Conservation (phyloP, 2,797 vertebrate species). For the Coluber constrictor region DNA sequence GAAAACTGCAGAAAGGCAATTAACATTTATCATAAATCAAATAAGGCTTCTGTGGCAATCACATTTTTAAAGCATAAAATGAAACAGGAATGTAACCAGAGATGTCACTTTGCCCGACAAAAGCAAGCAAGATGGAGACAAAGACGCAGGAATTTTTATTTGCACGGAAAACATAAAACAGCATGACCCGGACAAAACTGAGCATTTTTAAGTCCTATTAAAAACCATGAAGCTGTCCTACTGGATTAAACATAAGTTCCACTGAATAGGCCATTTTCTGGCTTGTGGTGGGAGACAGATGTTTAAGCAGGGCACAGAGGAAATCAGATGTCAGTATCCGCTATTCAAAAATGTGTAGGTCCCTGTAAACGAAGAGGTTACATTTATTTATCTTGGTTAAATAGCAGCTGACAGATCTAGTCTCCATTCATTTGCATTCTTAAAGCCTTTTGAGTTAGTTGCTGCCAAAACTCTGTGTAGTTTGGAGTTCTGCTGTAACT, state of each 20-base stretch:
- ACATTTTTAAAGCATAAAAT: background rate
- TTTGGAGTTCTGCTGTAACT: background rate
- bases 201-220: background rate
- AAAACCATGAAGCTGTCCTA: background rate
- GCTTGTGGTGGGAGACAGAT: background rate
- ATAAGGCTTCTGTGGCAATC: slow-evolving; percentile 46
- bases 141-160: background rate
- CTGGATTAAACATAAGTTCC: background rate
- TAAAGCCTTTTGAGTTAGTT: background rate
- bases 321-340: background rate
- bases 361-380: background rate
- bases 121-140: slow-evolving; percentile 22
- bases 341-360: background rate
- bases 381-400: background rate
- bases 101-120: slow-evolving; percentile 32
- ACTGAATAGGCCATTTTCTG: background rate
- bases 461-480: background rate
- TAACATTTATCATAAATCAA: slow-evolving; percentile 69
- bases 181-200: background rate
- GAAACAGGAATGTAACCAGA: slow-evolving; percentile 18
- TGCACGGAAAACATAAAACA: background rate
- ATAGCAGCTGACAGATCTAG: background rate
- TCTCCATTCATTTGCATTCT: background rate
- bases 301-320: background rate
- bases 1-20: slow-evolving; percentile 60